Evolutionary conservation across 1,140 invertebrate species (phyloP).

Genomic region (Drosophila mayri): DNA sequence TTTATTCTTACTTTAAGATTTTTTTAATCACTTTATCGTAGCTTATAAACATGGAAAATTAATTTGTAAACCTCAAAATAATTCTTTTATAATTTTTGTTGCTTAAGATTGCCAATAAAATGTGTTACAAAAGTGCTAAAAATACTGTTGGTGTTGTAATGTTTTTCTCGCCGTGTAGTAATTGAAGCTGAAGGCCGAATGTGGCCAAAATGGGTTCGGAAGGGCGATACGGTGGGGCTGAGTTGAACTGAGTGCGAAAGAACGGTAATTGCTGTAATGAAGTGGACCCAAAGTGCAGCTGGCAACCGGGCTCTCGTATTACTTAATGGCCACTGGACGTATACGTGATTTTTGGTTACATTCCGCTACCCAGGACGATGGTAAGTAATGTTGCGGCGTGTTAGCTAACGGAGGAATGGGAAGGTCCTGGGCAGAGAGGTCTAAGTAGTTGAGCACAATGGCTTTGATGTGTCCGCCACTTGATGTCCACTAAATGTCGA

Average conservation of each 20-base stretch:
- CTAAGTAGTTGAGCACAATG: slow-evolving; percentile 57
- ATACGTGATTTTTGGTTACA: slow-evolving; percentile 74
- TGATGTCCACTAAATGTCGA: slow-evolving; percentile 57
- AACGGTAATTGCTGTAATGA: slow-evolving; percentile 57
- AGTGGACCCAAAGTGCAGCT: slow-evolving; percentile 59
- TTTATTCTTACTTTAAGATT: neutral
- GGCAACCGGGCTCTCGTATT: slow-evolving; percentile 63
- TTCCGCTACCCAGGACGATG: slow-evolving; percentile 27
- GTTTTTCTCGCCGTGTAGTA: slow-evolving; percentile 28
- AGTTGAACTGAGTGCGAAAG: slow-evolving; percentile 30
- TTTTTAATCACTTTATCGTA: neutral
- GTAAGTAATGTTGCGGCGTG: slow-evolving; percentile 28
- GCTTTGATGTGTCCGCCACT: slow-evolving; percentile 55
- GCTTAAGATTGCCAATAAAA: neutral
- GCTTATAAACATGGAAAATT: neutral
- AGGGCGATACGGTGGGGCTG: slow-evolving; percentile 4
- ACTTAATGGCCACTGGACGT: slow-evolving; percentile 73
- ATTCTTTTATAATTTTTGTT: neutral
- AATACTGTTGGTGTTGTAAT: neutral
- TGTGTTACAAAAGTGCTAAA: neutral
- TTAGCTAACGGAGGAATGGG: slow-evolving; percentile 7
- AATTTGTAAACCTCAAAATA: neutral
- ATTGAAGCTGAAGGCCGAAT: slow-evolving; percentile 43
- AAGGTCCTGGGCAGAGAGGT: slow-evolving; percentile 10
- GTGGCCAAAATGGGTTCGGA: slow-evolving; percentile 15